Evolutionary conservation across 2,797 vertebrate genomes (phyloP), one percentile per base, ranked within the genome.

Genomic region (Coranthus polyacanthus): DNA sequence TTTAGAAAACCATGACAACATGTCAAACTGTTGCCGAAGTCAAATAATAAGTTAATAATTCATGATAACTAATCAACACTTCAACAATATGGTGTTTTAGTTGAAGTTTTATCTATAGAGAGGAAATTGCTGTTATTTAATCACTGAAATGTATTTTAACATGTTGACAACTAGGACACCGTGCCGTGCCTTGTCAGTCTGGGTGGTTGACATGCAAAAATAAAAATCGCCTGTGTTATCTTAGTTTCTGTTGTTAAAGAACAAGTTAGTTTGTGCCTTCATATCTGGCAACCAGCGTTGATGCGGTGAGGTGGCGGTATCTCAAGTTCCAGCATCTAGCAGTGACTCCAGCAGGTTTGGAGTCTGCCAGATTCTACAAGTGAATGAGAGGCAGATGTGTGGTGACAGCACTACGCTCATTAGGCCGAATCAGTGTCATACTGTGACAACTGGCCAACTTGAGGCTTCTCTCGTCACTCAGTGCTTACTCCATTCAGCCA

Each of bases 351-450:
- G 96, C 96, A 18, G 97, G 96, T 94, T 97, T 93, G 15, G 93
- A 95, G 81, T 95, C 96, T 92, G 96, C 96, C 94, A 96, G 95
- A 88, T 95, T 96, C 93, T 97, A 97, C 94, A 98, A 98, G 93
- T 96, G 96, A 97, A 93, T 93, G 94, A 68, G 85, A 88, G 85
- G 86, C 90, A 89, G 91, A 95, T 92, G 92, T 93, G 91, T 88
- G 88, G 78, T 93, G 94, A 95, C 93, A 95, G 83, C 84, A 73
- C 79, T 86, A 88, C 78, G 84, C 94, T 96, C 90, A 89, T 95
- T 95, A 94, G 88, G 82, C 68, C 78, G 83, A 94, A 95, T 94
- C 93, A 94, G 92, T 85, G 79, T 94, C 95, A 94, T 85, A 72
- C 79, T 84, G 89, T 94, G 93, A 94, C 94, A 95, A 91, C 75